phyloP scores from a whole-genome alignment of 2,113 vertebrate species.

The Microcebus jonahi region DNA sequence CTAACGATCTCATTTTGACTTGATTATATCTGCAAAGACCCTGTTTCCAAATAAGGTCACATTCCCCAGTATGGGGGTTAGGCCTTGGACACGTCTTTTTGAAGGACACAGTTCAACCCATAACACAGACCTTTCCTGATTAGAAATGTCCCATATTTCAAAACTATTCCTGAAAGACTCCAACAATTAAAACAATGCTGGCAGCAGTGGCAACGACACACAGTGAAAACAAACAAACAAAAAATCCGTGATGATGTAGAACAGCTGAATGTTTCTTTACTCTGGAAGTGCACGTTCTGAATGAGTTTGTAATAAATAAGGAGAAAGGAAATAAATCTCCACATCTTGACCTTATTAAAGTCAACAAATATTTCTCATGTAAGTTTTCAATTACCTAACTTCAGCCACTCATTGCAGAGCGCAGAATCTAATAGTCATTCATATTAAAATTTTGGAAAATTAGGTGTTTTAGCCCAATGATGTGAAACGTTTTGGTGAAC shows the following conservation, averaged over 20 bases:
- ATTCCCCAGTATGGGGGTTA: neutral
- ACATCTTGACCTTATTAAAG: neutral
- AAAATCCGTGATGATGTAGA: neutral
- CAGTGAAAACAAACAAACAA: neutral
- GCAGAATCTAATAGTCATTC: neutral
- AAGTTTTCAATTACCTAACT: neutral
- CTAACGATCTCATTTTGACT: neutral
- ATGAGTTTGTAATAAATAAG: neutral
- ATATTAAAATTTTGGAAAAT: neutral
- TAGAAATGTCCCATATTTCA: neutral
- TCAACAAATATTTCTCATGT: neutral
- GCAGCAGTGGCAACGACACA: neutral
- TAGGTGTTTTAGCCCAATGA: neutral
- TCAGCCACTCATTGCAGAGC: neutral
- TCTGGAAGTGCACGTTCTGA: neutral
- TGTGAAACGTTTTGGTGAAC: neutral
- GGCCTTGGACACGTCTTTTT: neutral
- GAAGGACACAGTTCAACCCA: neutral
- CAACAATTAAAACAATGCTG: neutral
- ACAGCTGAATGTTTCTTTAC: neutral
- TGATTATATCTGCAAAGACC: neutral
- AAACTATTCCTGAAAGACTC: neutral
- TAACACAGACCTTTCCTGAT: neutral
- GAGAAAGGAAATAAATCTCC: slow-evolving; percentile 41
- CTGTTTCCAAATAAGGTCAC: neutral